A percentile compares a stretch with the other conserved stretches of the same genome.
Conservation (phyloP, 2,113 vertebrate genomes). For the Pseudopipra pipra region DNA sequence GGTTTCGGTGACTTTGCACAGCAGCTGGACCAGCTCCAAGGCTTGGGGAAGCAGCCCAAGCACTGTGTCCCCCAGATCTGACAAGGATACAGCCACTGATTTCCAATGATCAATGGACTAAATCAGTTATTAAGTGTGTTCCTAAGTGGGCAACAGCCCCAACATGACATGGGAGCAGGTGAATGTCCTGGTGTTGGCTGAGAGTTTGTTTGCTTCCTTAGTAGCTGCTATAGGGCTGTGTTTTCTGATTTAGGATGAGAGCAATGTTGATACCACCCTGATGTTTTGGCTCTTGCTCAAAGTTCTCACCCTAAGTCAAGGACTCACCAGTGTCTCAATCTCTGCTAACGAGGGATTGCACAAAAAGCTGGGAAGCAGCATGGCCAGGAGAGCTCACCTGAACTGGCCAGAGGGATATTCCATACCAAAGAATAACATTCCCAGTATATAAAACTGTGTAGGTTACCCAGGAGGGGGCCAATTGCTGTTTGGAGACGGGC, state of each 20-base stretch:
- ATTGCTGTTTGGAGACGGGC: background rate
- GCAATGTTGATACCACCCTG: background rate
- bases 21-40: background rate
- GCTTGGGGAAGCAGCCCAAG: background rate
- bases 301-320: background rate
- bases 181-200: background rate
- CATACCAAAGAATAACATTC: background rate
- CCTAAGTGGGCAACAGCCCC: background rate
- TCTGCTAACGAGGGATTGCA: background rate
- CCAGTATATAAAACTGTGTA: background rate
- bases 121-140: background rate
- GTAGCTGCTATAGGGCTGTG: background rate
- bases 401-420: background rate
- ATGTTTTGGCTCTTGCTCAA: background rate
- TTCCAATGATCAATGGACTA: background rate
- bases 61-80: background rate
- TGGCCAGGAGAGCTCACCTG: background rate
- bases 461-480: background rate
- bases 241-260: background rate
- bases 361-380: background rate
- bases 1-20: background rate
- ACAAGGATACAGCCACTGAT: background rate
- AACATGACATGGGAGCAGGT: no score
- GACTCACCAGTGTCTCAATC: background rate
- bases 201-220: background rate